Evolutionary conservation across 2,888 invertebrate genomes (phyloP), one percentile per base, ranked within the genome.

Genomic region (Leptura quadrifasciata): DNA sequence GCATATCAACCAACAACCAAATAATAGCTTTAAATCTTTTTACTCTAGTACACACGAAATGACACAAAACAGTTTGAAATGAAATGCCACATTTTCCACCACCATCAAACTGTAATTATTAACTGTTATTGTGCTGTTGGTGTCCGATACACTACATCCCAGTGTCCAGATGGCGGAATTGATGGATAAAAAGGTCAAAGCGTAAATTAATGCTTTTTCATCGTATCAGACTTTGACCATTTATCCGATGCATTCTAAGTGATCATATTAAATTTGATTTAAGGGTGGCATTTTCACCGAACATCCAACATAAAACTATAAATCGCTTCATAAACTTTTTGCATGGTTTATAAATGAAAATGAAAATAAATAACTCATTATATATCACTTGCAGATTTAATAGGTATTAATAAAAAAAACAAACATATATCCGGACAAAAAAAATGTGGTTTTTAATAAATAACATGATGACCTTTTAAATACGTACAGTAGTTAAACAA

Each of bases 101-200:
- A 80, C 80, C 80, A 83, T 85, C 85, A 84, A 84, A 85, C 79
- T 77, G 84, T 79, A 84, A 84, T 85, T 84, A 84, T 82, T 80
- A 80, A 80, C 74, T 76, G 81, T 82, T 79, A 82, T 84, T 82
- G 83, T 79, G 80, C 72, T 74, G 75, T 77, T 52, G 21, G 47
- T 54, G 78, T 73, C 76, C 81, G 77, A 75, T 77, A 78, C 78
- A 24, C 47, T 58, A n/a, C 52, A 18, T 3, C 52, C 10, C 15
- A 47, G n/a, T 54, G 67, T 61, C 39, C 64, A 64, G 64, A 39
- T 64, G 64, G 64, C 20, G 64, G 31, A 57, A 20, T 10, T 47
- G 54, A 24, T 24, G 65, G 27, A 8, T 24, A 47, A 54, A 65
- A 54, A 54, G 52, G 35, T 24, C 60, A 47, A 70, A 52, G 58